Base-by-base conservation (phyloP, 2,888 invertebrate genomes). In the Lithophane leautieri region DNA sequence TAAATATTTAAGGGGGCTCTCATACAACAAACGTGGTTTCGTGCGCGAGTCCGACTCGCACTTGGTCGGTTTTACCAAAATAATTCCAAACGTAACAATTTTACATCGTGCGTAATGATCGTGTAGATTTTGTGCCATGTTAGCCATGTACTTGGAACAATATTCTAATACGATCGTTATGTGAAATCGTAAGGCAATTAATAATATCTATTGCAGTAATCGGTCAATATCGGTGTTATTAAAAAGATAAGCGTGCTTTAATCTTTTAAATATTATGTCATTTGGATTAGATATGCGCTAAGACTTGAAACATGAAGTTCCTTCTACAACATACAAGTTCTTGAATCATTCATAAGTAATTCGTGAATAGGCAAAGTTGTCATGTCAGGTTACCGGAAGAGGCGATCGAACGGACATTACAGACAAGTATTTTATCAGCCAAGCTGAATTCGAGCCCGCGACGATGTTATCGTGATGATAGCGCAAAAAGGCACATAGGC, bases 381-480 rank as follows among this genome's bases (percentile, higher is more conserved):
- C 72, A 81, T 80, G 69, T 75, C 72, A 81, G 77, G 80, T 83
- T 84, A 81, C 73, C 73, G 69, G 80, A 76, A 81, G 82, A 81
- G 78, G 77, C 76, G 68, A 69, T 82, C 72, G 80, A 82, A 86
- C 87, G 83, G 87, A 88, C 84, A 82, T 89, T 86, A 89, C 78
- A 82, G 92, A 89, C 91, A 90, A 90, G 91, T 91, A 89, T 88
- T 88, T 90, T 93, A 92, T 93, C 93, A 90, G 87, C 62, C 84
- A 73, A 81, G 79, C 86, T 84, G 78, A 75, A 84, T 83, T 89
- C 82, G 85, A 90, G 89, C 92, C 92, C 92, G 92, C 93, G 90
- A 92, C 86, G 91, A 92, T 91, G 85, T 91, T 94, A 94, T 94
- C 93, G 86, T 87, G 86, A 90, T 93, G 93, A 94, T 92, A 92